Evolutionary conservation across 2,113 vertebrate genomes (phyloP), one percentile per base, ranked within the genome.

Genomic region (Microcebus lehilahytsara): DNA sequence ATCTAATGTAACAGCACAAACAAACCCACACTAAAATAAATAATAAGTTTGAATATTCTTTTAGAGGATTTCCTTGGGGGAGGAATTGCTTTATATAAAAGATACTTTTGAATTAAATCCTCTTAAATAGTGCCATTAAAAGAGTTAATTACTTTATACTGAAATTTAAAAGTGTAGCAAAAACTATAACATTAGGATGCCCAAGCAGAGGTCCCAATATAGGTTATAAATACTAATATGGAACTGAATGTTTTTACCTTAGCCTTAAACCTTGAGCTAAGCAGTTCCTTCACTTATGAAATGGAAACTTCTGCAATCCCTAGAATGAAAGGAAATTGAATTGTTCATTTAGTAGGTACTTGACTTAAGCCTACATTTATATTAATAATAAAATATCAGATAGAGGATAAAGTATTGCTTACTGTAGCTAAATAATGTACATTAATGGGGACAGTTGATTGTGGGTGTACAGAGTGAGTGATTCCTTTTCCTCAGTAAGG

Each of bases 31-130:
- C 27, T 71, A 96, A 83, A 92, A 85, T 72, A 83, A 92, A 85
- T 72, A 83, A 64, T 66, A 86, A 85, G 56, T 83, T 34, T 71
- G 42, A 79, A 84, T 92, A 89, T 71, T 83, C 64, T 93, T 67
- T 69, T 85, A 88, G 30, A 58, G 78, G 27, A 56, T 69, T 69
- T 72, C 64, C 46, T 71, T 81, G 58, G 25, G 37, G 6, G 74
- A 4, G 22, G 11, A 71, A 42, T n/a, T 96, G 51, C 40, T 80
- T 93, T 81, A 85, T 89, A 90, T 85, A 96, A 77, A 95, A 51
- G 23, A 40, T 53, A 53, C 37, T 86, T 95, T 77, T 95, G 37
- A 93, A 42, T 95, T 85, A 86, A 95, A 77, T 95, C 53, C 51
- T 83, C 67, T 89, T 88, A 86, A 42, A 51, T 22, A 60, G 6